A percentile compares a stretch with the other conserved stretches of the same genome.
phyloP scores from a whole-genome alignment of 2,113 vertebrate genomes.

The Canis aureus region DNA sequence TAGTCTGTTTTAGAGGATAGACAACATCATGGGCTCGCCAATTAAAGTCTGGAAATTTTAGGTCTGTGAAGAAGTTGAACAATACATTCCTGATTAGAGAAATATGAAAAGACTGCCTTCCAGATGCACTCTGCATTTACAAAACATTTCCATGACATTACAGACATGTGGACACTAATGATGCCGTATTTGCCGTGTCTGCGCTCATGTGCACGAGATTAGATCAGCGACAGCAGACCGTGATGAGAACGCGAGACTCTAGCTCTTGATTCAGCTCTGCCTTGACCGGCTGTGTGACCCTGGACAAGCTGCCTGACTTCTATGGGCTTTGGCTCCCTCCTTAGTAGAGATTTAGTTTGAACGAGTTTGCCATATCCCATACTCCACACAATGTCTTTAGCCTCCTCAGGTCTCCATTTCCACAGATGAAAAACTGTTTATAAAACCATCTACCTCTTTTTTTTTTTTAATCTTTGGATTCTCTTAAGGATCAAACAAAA shows the following conservation, averaged over 20 bases:
- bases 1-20: slow-evolving; percentile 13
- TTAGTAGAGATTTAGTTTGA: background rate
- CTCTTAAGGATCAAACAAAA: slow-evolving; percentile 3
- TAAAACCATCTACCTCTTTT: background rate
- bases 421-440: slow-evolving; percentile 9
- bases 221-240: background rate
- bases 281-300: background rate
- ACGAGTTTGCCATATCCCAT: background rate
- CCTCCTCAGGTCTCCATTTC: background rate
- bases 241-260: background rate
- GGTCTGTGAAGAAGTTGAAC: slow-evolving; percentile 26
- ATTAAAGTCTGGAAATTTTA: slow-evolving; percentile 55
- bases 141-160: slow-evolving; percentile 55
- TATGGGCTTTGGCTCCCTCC: background rate
- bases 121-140: slow-evolving; percentile 23
- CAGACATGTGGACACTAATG: background rate
- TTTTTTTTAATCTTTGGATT: background rate
- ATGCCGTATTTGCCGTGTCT: background rate
- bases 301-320: background rate
- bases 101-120: background rate
- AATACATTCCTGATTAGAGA: slow-evolving; percentile 67
- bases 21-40: background rate
- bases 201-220: background rate
- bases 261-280: background rate
- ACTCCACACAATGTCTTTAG: background rate